phyloP scores from a whole-genome alignment of 2,797 vertebrate species.

The Tragelaphus oryx region DNA sequence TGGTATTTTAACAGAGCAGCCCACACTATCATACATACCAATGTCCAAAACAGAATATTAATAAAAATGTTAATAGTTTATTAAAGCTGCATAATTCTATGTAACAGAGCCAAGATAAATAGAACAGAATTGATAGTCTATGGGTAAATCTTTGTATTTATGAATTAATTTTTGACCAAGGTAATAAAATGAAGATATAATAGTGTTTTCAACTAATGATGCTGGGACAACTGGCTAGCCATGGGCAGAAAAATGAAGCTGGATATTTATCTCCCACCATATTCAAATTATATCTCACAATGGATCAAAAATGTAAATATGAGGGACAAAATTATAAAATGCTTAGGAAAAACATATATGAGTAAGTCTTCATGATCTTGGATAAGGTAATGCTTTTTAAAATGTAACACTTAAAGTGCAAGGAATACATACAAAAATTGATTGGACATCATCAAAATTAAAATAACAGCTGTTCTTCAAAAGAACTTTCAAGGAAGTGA shows the following conservation, averaged over 20 bases:
- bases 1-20: not conserved
- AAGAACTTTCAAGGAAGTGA: not conserved
- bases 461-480: not conserved
- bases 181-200: not conserved
- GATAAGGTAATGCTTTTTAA: not conserved
- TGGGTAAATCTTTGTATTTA: not conserved
- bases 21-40: not conserved
- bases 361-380: not conserved
- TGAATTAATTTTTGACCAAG: not conserved
- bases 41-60: not conserved
- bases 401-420: not conserved
- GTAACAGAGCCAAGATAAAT: not conserved
- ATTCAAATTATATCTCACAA: not conserved
- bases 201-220: not conserved
- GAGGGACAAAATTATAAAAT: not conserved
- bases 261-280: not conserved
- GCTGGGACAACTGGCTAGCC: not conserved
- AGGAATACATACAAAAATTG: not conserved
- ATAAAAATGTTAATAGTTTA: not conserved
- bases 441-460: not conserved
- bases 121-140: not conserved
- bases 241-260: not conserved
- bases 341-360: not conserved
- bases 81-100: not conserved
- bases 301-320: not conserved